phyloP scores from a whole-genome alignment of 1,140 invertebrate species.

The Drosophila lowei region DNA sequence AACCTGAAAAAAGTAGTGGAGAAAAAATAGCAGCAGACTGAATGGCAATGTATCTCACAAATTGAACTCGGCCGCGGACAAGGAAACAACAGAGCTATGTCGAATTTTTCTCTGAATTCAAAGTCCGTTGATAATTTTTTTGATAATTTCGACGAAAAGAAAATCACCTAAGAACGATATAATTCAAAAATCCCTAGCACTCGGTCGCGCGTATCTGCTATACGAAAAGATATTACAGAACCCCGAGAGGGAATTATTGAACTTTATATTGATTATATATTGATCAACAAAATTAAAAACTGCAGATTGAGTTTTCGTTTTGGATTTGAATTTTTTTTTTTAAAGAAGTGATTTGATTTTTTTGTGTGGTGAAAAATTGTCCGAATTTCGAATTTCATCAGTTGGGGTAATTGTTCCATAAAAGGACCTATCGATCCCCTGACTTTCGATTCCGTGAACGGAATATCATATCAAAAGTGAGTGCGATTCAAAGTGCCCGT shows the following conservation, averaged over 20 bases:
- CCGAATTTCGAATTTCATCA: conserved; percentile 20
- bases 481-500: conserved; percentile 37
- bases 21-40: too few species aligned
- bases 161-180: conserved; percentile 3
- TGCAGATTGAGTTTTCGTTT: too few species aligned
- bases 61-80: too few species aligned
- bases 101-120: too few species aligned
- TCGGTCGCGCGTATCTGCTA: too few species aligned
- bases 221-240: conserved; percentile 3
- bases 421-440: conserved; percentile 14
- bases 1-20: too few species aligned
- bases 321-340: neutral
- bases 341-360: neutral
- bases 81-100: too few species aligned
- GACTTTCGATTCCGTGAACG: conserved; percentile 61
- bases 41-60: too few species aligned
- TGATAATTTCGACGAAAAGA: conserved; percentile 26
- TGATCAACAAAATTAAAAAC: neutral
- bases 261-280: too few species aligned
- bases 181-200: too few species aligned
- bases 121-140: too few species aligned
- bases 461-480: neutral
- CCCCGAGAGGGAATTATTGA: neutral
- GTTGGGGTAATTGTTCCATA: conserved; percentile 25
- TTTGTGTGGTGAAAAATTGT: neutral